Conservation (phyloP, 2,797 vertebrate species). For the Holocentrus rufus region DNA sequence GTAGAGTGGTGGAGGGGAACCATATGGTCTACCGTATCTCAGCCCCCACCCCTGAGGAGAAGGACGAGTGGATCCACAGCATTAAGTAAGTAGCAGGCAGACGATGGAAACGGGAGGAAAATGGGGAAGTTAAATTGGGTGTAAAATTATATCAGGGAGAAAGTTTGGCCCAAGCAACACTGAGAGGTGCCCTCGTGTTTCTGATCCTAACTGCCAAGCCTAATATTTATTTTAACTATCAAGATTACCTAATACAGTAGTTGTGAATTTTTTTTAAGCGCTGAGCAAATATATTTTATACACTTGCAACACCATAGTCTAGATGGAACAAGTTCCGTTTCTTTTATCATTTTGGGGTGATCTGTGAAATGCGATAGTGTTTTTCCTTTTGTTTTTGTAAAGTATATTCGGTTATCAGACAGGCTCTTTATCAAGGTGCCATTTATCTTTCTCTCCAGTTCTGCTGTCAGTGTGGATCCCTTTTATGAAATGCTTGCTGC, state of each 20-base stretch:
- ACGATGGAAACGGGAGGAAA: background rate
- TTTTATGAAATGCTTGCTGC: constrained; percentile 97
- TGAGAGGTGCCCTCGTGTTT: background rate
- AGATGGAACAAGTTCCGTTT: background rate
- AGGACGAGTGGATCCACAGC: constrained; percentile 96
- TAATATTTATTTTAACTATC: too few species aligned
- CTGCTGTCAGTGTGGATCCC: constrained; percentile 93
- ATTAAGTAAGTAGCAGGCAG: constrained; percentile 84
- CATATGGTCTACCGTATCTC: constrained; percentile 93
- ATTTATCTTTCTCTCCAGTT: constrained; percentile 74
- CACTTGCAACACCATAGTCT: background rate
- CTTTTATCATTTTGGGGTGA: background rate
- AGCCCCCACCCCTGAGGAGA: constrained; percentile 92
- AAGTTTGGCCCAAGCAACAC: background rate
- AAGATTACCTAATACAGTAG: background rate
- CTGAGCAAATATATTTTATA: background rate
- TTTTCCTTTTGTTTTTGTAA: background rate
- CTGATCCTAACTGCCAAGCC: background rate
- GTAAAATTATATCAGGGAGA: background rate
- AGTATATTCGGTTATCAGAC: too few species aligned
- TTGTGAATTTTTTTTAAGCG: background rate
- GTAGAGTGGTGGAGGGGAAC: constrained; percentile 93
- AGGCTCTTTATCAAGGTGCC: background rate
- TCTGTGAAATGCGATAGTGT: background rate
- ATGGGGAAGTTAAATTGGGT: constrained; percentile 24